phyloP scores from a whole-genome alignment of 2,888 invertebrate genomes.

The Stratiomys singularior region DNA sequence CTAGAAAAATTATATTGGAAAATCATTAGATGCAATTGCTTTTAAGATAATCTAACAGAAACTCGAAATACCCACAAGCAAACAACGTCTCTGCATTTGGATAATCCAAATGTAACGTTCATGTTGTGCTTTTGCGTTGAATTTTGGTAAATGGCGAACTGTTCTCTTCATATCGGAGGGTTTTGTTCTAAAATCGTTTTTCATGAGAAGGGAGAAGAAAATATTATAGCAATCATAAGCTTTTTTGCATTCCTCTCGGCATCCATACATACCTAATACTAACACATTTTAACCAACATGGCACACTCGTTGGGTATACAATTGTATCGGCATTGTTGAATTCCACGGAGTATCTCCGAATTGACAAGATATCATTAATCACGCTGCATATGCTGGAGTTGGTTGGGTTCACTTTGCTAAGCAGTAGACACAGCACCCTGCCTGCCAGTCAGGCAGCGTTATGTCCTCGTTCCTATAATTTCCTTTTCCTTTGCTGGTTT shows the following conservation, averaged over 20 bases:
- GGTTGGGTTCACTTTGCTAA: slow-evolving; percentile 41
- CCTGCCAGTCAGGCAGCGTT: slow-evolving; percentile 25
- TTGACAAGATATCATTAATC: slow-evolving; percentile 66
- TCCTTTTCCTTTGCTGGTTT: slow-evolving; percentile 35
- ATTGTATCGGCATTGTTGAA: slow-evolving; percentile 54
- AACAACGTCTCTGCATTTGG: too few species aligned
- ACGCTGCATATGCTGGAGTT: slow-evolving; percentile 59
- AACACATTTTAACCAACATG: not conserved
- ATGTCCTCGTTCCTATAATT: slow-evolving; percentile 33
- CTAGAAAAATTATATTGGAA: not conserved
- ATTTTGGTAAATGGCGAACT: too few species aligned
- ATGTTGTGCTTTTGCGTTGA: too few species aligned
- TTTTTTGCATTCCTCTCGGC: slow-evolving; percentile 27
- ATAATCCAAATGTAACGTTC: too few species aligned
- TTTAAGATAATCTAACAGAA: too few species aligned
- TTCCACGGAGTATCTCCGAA: slow-evolving; percentile 58
- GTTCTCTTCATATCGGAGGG: too few species aligned
- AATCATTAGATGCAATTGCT: not conserved
- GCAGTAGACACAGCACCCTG: slow-evolving; percentile 5
- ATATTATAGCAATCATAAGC: not conserved
- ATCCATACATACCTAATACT: not conserved
- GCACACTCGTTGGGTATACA: not conserved
- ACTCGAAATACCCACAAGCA: too few species aligned
- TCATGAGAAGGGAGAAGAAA: not conserved
- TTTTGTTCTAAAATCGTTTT: not conserved